Evolutionary conservation across 2,797 vertebrate genomes (phyloP), one percentile per base, ranked within the genome.

Genomic region (Tiaroga cobitis): DNA sequence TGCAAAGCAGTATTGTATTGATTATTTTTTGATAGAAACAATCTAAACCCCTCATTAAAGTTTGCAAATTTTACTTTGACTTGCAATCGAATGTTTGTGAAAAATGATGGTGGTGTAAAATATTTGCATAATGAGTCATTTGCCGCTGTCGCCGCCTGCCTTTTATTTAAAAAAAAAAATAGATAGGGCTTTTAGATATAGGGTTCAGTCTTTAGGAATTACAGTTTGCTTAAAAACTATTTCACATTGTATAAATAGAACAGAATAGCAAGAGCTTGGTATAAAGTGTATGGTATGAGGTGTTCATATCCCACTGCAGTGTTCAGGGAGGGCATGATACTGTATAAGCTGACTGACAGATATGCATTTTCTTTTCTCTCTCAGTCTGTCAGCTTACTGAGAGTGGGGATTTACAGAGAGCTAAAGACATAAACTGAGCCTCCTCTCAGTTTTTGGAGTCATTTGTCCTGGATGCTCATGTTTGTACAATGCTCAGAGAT

Each of bases 391-490:
- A 77, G 19, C 15, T 32, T 65, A 34, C 15, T n/a, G n/a, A 69
- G 70, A 56, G 24, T 41, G 54, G 65, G 41, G 56, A 43, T 70
- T 68, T 46, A 73, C 26, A 49, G 41, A 34, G 18, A 69, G 61
- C 80, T 59, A 5, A 63, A 43, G 65, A 34, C 29, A 41, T 74
- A 56, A 81, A 68, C 46, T 4, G 39, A 56, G 78, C 15, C 43
- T 56, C 37, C 68, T 78, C 77, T 81, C 74, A 68, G 49, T 85
- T 29, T 72, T 10, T 67, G 49, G 43, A 11, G 69, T 49, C 59
- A n/a, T 85, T 70, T 37, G 19, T 81, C 51, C 56, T 39, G 54
- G 21, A 59, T 63, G 24, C 32, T 54, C n/a, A 39, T 49, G 34
- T n/a, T 65, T 80, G 39, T 76, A 32, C 34, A 70, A 37, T 49